phyloP scores from a whole-genome alignment of 2,888 invertebrate species.

The Lepeophtheirus nordmannii region DNA sequence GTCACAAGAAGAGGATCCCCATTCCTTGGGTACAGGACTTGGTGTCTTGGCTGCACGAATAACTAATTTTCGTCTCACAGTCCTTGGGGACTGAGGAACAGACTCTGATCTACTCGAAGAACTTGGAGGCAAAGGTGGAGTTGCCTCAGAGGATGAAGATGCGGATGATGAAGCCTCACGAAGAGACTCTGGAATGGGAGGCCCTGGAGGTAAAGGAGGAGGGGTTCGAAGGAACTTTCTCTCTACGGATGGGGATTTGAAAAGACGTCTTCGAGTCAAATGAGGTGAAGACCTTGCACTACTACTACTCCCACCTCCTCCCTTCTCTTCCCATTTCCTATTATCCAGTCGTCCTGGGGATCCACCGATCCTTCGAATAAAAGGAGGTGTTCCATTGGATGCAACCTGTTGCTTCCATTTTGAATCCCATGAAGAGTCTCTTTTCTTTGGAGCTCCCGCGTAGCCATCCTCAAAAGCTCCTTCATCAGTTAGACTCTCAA shows the following conservation, averaged over 20 bases:
- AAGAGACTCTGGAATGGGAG: background rate
- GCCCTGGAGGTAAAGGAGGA: background rate
- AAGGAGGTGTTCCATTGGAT: background rate
- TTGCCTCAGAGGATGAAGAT: background rate
- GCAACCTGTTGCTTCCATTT: background rate
- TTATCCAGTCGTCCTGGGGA: background rate
- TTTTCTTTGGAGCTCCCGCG: background rate
- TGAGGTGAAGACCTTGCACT: background rate
- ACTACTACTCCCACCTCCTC: background rate
- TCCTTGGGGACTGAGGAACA: background rate
- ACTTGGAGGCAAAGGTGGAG: background rate
- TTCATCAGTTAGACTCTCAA: constrained; percentile 2
- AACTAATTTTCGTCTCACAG: background rate
- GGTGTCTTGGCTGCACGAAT: constrained; percentile 3
- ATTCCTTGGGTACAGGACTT: background rate
- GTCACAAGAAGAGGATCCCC: background rate
- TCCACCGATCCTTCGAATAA: background rate
- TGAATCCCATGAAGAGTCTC: constrained; percentile 1
- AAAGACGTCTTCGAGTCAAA: background rate
- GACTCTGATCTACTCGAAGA: background rate
- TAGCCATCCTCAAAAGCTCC: background rate
- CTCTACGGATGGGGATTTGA: background rate
- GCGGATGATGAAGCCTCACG: background rate
- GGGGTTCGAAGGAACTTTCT: background rate
- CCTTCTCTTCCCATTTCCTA: constrained; percentile 1